Evolutionary conservation across 2,797 vertebrate species (phyloP), one percentile per base, ranked within the genome.

Genomic region (Sebastes hubbsi): DNA sequence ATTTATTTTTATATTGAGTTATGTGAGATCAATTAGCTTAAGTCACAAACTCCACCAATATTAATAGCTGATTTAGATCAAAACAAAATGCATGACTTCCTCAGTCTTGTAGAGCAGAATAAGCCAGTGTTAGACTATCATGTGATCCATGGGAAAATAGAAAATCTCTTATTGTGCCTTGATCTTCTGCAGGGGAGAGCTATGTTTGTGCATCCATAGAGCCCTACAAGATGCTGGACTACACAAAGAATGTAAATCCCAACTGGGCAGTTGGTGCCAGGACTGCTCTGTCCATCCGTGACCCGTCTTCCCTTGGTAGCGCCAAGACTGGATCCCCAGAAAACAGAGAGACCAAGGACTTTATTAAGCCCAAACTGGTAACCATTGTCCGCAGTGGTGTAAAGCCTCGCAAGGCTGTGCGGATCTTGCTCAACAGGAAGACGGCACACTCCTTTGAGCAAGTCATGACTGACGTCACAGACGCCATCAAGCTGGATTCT

Each of bases 341-440:
- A 78, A 77, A 90, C 71, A 96, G 94, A 79, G 98, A 99, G 90
- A 93, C 83, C 87, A 98, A 97, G 87, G 98, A 99, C 95, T 99
- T 98, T 95, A 99, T 99, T 81, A 96, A 94, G 60, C 98, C 98
- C 86, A 99, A 99, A 91, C 95, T 99, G 91, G 97, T 99, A 90
- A 99, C 98, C 67, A 98, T 99, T 76, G 97, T 99, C 88, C 96
- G 98, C 80, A 99, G 98, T 0, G 98, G 98, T 22, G 98, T 99
- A 80, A 99, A 99, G 82, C 98, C 98, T 1, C 96, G 98, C 55
- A 99, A 99, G 75, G 98, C 98, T 2, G 96, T 99, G 32, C 95
- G 98, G 60, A 94, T 99, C 87, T 95, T 99, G 86, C 97, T 99
- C 70, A 99, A 99, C 95, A 99, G 98, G 96, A 99, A 99, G 88